These are phyloP conservation scores for Silurus meridionalis DNA, from an alignment of 2,113 vertebrate species.

Conservation along the genomic window DNA sequence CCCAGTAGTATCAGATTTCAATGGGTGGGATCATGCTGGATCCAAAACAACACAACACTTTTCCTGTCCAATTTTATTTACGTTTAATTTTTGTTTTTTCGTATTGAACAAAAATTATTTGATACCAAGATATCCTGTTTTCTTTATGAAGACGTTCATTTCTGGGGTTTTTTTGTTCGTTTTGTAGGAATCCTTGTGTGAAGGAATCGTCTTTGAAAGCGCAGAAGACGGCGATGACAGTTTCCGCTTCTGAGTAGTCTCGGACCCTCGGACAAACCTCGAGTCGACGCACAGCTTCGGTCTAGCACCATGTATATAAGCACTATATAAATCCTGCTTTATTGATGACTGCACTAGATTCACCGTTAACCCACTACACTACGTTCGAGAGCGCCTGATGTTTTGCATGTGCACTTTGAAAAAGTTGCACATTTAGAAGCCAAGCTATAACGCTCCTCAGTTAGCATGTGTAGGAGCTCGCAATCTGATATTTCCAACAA, in stretches of 20 bases:
- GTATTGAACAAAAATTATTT: too few relatives aligned
- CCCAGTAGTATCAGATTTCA: neutral
- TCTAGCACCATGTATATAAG: neutral
- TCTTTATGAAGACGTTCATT: neutral
- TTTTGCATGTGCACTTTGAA: neutral
- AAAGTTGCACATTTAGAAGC: neutral
- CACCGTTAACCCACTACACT: constrained; percentile 14
- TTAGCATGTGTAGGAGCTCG: constrained; percentile 12
- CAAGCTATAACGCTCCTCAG: neutral
- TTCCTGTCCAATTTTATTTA: neutral
- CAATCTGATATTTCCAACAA: neutral
- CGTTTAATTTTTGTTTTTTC: neutral
- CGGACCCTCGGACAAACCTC: neutral
- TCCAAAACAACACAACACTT: neutral
- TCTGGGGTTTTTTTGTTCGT: neutral
- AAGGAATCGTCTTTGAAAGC: constrained; percentile 73
- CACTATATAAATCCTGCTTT: neutral
- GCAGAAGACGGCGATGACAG: constrained; percentile 68
- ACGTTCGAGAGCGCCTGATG: neutral
- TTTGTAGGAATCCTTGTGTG: constrained; percentile 72
- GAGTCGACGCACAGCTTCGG: constrained; percentile 4
- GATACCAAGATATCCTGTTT: neutral
- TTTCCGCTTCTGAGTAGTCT: constrained; percentile 71
- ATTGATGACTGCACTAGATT: constrained; percentile 10
- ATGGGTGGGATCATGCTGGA: neutral